Conservation (phyloP, 2,113 vertebrate species). For the Oceanites oceanicus region DNA sequence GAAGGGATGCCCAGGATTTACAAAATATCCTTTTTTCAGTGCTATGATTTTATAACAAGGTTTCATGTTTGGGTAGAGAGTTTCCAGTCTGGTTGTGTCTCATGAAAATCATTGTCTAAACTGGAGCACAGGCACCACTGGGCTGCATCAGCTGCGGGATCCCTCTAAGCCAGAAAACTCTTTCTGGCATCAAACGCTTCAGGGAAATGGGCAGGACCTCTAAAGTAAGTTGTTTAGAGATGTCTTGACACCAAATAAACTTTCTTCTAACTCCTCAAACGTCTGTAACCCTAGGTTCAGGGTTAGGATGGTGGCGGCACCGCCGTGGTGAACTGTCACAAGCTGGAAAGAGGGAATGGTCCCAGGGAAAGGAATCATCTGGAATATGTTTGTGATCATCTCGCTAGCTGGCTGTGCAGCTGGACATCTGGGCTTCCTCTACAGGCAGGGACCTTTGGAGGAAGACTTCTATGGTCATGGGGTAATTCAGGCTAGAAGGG, state of each 20-base stretch:
- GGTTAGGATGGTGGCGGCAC: not conserved
- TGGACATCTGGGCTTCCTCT: not conserved
- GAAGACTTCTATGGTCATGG: not conserved
- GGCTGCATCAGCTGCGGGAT: not conserved
- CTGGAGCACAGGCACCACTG: not conserved
- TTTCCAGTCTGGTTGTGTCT: not conserved
- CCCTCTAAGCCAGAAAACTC: not conserved
- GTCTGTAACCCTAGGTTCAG: not conserved
- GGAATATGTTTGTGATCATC: not conserved
- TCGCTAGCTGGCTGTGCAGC: not conserved
- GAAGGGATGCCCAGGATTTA: not conserved
- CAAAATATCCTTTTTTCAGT: not conserved
- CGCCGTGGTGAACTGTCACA: accelerated
- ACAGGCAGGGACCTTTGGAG: not conserved
- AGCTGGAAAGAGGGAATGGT: not conserved
- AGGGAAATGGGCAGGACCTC: not conserved
- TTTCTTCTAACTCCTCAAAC: not conserved
- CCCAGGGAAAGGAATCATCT: not conserved
- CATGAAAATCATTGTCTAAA: not conserved
- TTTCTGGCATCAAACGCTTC: not conserved
- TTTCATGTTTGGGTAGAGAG: not conserved
- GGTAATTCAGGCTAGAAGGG: not conserved
- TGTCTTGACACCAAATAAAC: not conserved
- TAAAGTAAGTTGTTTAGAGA: not conserved
- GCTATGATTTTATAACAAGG: not conserved